Conservation (phyloP, 2,113 vertebrate species). For the Oryzias woworae region DNA sequence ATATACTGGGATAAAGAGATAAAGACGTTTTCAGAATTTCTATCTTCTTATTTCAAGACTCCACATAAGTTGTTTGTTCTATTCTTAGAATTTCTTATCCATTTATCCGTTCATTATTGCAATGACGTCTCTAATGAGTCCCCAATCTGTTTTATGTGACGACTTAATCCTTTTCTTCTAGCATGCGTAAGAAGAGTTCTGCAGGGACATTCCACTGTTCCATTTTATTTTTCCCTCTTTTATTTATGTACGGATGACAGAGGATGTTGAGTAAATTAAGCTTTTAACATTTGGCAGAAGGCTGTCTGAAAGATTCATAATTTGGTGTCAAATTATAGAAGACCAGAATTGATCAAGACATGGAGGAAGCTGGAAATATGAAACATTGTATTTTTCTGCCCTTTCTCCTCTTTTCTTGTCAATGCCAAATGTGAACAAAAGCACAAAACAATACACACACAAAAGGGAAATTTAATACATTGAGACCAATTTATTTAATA, state of each 20-base stretch:
- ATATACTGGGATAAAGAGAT: background rate
- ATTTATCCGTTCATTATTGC: slow-evolving; percentile 1
- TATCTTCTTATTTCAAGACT: background rate
- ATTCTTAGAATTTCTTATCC: slow-evolving; percentile 5
- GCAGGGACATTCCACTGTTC: background rate
- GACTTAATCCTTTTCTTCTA: slow-evolving; percentile 11
- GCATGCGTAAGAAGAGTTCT: background rate
- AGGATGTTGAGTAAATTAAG: no score
- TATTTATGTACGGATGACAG: background rate
- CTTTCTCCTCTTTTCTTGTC: no score
- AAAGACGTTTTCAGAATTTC: background rate
- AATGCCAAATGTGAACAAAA: no score
- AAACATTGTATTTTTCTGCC: no score
- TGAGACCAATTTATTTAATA: no score
- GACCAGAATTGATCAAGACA: no score
- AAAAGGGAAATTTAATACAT: no score
- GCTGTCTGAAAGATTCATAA: no score
- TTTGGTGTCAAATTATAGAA: no score
- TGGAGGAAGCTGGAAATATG: no score
- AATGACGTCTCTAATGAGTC: slow-evolving; percentile 1
- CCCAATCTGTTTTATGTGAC: background rate
- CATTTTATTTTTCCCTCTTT: background rate
- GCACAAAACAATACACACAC: no score
- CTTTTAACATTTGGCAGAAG: no score
- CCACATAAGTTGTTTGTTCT: background rate